Evolutionary conservation across 2,888 invertebrate species (phyloP), one percentile per base, ranked within the genome.

Genomic region (Schizotus pectinicornis): DNA sequence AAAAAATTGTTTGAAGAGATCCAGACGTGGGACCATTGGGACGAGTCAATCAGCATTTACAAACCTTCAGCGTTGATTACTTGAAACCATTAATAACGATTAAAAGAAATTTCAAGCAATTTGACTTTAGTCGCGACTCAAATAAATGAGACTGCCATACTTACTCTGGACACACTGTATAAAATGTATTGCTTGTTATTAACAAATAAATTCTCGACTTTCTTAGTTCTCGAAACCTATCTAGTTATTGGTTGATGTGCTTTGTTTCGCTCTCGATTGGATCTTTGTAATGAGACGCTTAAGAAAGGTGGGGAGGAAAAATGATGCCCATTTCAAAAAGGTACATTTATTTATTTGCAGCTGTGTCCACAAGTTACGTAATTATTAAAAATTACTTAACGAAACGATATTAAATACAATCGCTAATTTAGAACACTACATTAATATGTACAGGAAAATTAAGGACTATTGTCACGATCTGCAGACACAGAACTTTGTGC

Each of bases 11-110:
- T 74, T 61, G 78, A 79, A 35, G 82, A 85, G 70, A 81, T 86
- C 9, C 77, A 84, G 69, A 79, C 78, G 0, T 86, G 85, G 85
- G 74, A 81, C 0, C 80, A 83, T 65, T 86, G 79, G 77, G 58
- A 66, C 50, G 42, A 11, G 8, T 31, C 13, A 2, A 22, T 59
- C 9, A 50, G 49, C 22, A 38, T 54, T 7, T 32, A 37, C 8
- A 55, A 49, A 32, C 59, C 59, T 8, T 59, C 48, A 5, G 37
- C 48, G 8, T 36, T 39, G 9, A 13, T 34, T 7, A 46, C 5
- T 22, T 22, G 22, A 22, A n/a, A n/a, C n/a, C n/a, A n/a, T n/a
- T n/a, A n/a, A n/a, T n/a, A n/a, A n/a, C n/a, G n/a, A n/a, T n/a
- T n/a, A n/a, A n/a, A n/a, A n/a, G n/a, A n/a, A n/a, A n/a, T n/a